Evolutionary conservation across 2,113 vertebrate genomes (phyloP).

Genomic region (Grantiella picta): DNA sequence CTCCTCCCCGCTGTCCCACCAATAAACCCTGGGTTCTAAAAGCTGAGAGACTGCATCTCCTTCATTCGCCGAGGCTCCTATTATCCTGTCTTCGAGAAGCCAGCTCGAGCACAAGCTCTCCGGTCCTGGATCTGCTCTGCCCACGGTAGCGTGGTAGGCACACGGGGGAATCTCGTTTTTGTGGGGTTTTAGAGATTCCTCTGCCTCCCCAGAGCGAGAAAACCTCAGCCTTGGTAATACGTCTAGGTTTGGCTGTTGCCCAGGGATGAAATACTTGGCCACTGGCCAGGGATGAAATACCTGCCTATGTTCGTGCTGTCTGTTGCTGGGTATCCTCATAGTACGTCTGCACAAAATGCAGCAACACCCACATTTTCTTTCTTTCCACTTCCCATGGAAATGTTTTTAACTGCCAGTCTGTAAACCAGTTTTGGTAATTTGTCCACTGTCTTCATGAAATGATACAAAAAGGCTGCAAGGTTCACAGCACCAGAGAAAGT

Average conservation of each 20-base stretch:
- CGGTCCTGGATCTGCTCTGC: no score
- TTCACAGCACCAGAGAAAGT: not conserved
- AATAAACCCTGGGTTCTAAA: no score
- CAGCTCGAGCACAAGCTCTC: no score
- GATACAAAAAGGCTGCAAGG: not conserved
- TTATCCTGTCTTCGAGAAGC: no score
- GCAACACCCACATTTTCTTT: not conserved
- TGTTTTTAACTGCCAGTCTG: not conserved
- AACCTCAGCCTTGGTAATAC: not conserved
- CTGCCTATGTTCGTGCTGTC: rapidly evolving
- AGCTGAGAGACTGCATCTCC: no score
- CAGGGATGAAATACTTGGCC: not conserved
- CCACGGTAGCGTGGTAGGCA: no score
- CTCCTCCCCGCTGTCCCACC: no score
- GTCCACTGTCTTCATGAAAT: not conserved
- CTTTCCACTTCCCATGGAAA: not conserved
- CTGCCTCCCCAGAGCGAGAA: no score
- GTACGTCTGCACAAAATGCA: not conserved
- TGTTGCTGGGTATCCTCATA: not conserved
- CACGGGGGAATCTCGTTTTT: no score
- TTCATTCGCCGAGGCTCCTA: no score
- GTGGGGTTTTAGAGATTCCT: no score
- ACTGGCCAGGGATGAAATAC: not conserved
- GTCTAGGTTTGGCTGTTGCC: not conserved
- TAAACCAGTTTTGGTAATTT: not conserved